A percentile compares a stretch with the other conserved stretches of the same genome.
Evolutionary conservation across 2,113 vertebrate genomes (phyloP).

Genomic region (Neofelis nebulosa): DNA sequence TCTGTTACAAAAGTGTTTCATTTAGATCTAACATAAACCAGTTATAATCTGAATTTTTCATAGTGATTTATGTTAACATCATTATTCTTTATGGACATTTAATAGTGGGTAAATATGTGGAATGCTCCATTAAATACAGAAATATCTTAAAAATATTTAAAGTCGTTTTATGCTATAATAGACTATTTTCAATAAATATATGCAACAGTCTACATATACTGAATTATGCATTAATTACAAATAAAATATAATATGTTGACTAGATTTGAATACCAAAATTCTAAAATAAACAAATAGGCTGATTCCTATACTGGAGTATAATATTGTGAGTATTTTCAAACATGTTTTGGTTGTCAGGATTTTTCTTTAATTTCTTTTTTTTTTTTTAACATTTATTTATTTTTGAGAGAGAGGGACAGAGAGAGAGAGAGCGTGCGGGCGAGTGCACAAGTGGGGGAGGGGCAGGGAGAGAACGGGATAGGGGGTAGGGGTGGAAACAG

Average conservation of each 20-base stretch:
- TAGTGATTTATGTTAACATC: neutral
- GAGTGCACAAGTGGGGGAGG: neutral
- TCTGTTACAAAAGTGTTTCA: neutral
- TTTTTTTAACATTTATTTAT: neutral
- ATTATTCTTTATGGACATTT: neutral
- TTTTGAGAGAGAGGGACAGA: neutral
- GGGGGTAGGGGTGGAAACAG: too few species aligned
- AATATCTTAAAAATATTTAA: neutral
- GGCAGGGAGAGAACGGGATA: neutral
- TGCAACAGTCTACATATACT: neutral
- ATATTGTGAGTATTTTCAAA: neutral
- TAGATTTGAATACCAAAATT: neutral
- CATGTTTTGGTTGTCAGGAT: neutral
- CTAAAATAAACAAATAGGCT: neutral
- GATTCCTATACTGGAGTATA: neutral
- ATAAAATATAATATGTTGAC: neutral
- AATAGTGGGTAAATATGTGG: neutral
- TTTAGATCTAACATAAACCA: neutral
- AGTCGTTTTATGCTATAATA: neutral
- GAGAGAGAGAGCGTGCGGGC: neutral
- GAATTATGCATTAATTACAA: neutral
- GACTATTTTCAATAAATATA: neutral
- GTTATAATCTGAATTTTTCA: slow-evolving; percentile 4
- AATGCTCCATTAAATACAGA: neutral
- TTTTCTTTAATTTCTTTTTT: neutral